Base-by-base conservation (phyloP, 2,113 vertebrate genomes). In the Cnemophilus loriae region DNA sequence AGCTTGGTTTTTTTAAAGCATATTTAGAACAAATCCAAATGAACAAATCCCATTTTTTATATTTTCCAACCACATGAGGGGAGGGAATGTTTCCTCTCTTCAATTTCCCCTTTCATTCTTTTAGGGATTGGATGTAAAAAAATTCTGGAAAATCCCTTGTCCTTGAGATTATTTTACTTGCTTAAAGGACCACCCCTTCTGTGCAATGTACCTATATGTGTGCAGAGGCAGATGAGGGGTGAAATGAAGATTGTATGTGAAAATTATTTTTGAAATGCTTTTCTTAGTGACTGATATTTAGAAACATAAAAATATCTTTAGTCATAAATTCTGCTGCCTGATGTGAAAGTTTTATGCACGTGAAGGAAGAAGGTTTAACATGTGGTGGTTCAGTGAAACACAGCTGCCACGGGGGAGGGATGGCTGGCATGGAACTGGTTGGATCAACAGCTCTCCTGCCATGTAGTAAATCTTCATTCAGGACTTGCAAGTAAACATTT, bases 331-430 rank as follows among this genome's bases (percentile, higher is more conserved):
- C 17, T 77, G 18, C 47, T 39, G 16, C 44, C 11, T 46, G 56
- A 18, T 2, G 6, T 82, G 23, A 5, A 50, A 46, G 6, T n/a
- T 65, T 37, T 37, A 5, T n/a, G 18, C 1, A 0, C 0, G 3
- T 47, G 52, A 44, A 65, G 42, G 27, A 74, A 41, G 39, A 8
- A 46, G 19, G 16, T 42, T 59, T 64, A 71, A 56, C 6, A 2
- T 0, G 0, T 17, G 16, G 32, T 4, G 4, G 9, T 24, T 60
- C 33, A 70, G 50, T 22, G 57, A 60, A 35, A 27, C 2, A 39
- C 24, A 55, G 28, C 22, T 68, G 39, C 44, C 17, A 10, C 21
- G 33, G 27, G 17, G 32, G 27, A 44, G 22, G 13, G 60, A 16
- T 24, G 10, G 32, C 20, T 35, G 32, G 37, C 4, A 10, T 6